Percentiles rank a stretch among this genome's conserved stretches.
Evolutionary conservation across 2,113 vertebrate species (phyloP).

Genomic region (Saguinus midas): DNA sequence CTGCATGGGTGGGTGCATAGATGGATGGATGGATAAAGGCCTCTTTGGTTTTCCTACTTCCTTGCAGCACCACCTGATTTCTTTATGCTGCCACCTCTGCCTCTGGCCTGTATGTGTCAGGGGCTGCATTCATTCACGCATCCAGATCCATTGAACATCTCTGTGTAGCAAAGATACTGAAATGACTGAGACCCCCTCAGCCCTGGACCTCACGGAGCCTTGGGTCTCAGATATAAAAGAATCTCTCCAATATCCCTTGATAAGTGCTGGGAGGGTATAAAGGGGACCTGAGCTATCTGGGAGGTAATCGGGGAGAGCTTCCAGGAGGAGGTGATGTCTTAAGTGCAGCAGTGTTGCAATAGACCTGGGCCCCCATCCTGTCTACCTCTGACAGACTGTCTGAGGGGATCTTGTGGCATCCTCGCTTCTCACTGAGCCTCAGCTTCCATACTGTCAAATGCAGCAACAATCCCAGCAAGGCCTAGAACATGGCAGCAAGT

Average conservation of each 20-base stretch:
- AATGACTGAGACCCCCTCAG: not conserved
- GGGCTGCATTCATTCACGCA: not conserved
- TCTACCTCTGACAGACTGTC: not conserved
- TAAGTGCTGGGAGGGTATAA: not conserved
- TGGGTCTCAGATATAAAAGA: not conserved
- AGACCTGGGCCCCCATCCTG: not conserved
- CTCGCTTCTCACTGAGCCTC: not conserved
- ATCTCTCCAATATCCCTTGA: not conserved
- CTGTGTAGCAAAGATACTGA: not conserved
- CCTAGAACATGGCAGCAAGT: not conserved
- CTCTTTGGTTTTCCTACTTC: constrained; percentile 10
- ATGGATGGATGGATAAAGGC: not conserved
- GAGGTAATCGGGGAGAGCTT: not conserved
- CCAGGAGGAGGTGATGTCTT: not conserved
- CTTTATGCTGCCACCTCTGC: not conserved
- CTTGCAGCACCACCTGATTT: not conserved
- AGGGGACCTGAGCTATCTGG: not conserved
- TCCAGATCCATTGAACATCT: not conserved
- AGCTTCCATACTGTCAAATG: not conserved
- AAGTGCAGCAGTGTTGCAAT: not conserved
- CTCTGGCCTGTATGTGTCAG: not conserved
- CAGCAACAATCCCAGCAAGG: not conserved
- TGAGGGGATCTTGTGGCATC: not conserved
- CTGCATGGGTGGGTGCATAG: not conserved
- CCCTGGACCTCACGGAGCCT: not conserved